A percentile compares a stretch with the other conserved stretches of the same genome.
phyloP scores from a whole-genome alignment of 2,113 vertebrate genomes.

The Pachypanchax playfairii region DNA sequence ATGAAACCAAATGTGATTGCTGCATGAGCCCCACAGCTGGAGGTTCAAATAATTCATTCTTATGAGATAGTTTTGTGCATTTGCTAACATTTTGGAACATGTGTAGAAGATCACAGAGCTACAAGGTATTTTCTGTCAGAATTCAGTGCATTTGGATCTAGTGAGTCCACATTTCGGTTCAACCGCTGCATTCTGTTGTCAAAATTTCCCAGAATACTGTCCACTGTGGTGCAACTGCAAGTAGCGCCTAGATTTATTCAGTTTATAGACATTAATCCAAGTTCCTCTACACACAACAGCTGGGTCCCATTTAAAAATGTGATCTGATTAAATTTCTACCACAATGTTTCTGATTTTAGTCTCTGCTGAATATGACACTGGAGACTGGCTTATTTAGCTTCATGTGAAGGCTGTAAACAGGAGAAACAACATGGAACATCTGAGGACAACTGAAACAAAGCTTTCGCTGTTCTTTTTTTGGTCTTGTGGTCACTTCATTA shows the following conservation, averaged over 20 bases:
- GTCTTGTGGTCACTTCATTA: no score
- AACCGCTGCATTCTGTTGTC: background rate
- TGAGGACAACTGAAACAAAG: no score
- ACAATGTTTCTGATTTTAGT: background rate
- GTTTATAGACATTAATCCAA: background rate
- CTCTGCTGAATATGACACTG: background rate
- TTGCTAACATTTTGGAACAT: background rate
- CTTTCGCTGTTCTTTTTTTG: no score
- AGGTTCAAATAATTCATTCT: no score
- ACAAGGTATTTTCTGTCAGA: background rate
- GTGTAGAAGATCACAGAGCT: background rate
- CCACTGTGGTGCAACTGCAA: background rate
- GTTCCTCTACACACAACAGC: slow-evolving; percentile 4
- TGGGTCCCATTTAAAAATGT: slow-evolving; percentile 6
- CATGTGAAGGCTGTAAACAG: background rate
- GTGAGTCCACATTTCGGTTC: background rate
- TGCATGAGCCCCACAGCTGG: background rate
- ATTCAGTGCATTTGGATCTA: background rate
- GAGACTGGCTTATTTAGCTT: no score
- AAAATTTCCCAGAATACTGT: background rate
- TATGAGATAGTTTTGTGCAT: background rate
- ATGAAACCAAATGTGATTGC: no score
- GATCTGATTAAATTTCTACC: slow-evolving; percentile 6
- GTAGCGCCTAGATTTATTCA: background rate
- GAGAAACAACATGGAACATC: background rate